phyloP scores from a whole-genome alignment of 2,113 vertebrate species.

The Ammodramus savannarum region DNA sequence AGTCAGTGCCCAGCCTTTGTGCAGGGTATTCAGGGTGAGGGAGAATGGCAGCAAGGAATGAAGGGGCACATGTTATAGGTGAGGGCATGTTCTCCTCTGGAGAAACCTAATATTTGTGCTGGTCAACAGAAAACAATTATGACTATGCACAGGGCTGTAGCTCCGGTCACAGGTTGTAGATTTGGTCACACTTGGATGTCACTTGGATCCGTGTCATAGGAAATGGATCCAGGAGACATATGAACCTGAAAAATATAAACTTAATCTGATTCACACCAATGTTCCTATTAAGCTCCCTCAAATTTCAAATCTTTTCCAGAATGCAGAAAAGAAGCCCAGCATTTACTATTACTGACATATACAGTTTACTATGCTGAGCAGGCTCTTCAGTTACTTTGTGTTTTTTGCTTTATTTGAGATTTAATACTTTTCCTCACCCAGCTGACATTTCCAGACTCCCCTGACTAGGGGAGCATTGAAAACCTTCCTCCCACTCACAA shows the following conservation, averaged over 20 bases:
- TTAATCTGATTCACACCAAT: not conserved
- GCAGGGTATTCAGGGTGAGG: accelerated
- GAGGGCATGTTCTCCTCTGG: not conserved
- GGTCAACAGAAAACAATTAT: not conserved
- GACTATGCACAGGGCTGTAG: not conserved
- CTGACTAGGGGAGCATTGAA: not conserved
- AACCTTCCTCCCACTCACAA: not conserved
- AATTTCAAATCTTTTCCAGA: not conserved
- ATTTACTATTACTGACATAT: not conserved
- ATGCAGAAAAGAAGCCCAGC: not conserved
- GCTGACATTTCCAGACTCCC: not conserved
- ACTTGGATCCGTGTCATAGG: not conserved
- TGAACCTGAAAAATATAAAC: not conserved
- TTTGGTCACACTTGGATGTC: accelerated
- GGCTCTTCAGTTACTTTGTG: not conserved
- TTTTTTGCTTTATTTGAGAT: not conserved
- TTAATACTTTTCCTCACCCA: not conserved
- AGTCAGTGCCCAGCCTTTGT: not conserved
- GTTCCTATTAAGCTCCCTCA: not conserved
- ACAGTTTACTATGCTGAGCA: not conserved
- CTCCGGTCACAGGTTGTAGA: not conserved
- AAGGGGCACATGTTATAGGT: not conserved
- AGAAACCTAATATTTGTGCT: not conserved
- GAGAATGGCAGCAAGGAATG: not conserved
- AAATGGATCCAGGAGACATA: not conserved